These are phyloP conservation scores for Ectobius pallidus DNA, from an alignment of 2,888 invertebrate genomes.

Conservation along the genomic window DNA sequence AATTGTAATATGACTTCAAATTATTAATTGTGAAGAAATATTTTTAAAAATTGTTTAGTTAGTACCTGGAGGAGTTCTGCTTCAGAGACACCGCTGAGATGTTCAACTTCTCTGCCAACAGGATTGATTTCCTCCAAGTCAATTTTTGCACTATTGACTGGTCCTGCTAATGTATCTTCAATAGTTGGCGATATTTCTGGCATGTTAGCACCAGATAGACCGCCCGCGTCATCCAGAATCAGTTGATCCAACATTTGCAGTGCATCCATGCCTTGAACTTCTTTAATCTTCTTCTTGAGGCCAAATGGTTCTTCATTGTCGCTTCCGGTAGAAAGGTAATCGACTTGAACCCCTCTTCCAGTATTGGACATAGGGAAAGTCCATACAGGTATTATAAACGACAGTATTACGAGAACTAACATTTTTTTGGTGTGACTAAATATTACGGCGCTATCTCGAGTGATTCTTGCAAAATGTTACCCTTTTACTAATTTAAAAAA, in stretches of 20 bases:
- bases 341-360: neutral
- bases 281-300: neutral
- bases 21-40: no score
- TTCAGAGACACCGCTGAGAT: neutral
- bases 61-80: constrained; percentile 8
- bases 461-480: no score
- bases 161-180: neutral
- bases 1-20: no score
- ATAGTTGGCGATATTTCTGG: neutral
- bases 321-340: neutral
- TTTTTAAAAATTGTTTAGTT: neutral
- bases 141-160: neutral
- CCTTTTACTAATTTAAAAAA: no score
- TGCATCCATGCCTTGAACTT: neutral
- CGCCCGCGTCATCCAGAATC: neutral
- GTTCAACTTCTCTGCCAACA: neutral
- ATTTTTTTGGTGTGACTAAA: no score
- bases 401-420: neutral
- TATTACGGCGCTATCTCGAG: no score
- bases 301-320: neutral
- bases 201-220: neutral
- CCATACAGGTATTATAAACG: neutral
- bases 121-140: neutral
- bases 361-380: neutral
- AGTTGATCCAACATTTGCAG: constrained; percentile 15